Conservation (phyloP, 2,888 invertebrate genomes). For the Acrocyrtus sp. region DNA sequence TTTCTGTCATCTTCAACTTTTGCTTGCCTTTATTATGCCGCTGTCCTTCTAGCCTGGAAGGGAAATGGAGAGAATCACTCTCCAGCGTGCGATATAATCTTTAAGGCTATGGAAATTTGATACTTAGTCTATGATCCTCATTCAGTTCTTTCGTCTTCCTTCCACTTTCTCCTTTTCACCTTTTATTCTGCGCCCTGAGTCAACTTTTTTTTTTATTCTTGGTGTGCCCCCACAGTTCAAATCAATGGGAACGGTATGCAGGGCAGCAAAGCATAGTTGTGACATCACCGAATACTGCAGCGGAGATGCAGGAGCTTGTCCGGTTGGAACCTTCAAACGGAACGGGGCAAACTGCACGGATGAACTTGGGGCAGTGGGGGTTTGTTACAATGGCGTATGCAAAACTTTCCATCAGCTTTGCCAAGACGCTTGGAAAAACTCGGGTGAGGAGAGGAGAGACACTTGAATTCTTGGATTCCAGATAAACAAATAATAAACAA, state of each 20-base stretch:
- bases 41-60: too few relatives aligned
- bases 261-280: slow-evolving; percentile 89
- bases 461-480: too few relatives aligned
- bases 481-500: too few relatives aligned
- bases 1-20: slow-evolving; percentile 39
- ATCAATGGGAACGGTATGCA: slow-evolving; percentile 81
- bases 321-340: slow-evolving; percentile 87
- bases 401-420: slow-evolving; percentile 51
- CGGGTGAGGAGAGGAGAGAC: slow-evolving; percentile 31
- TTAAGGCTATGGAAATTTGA: slow-evolving; percentile 25
- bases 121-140: slow-evolving; percentile 3
- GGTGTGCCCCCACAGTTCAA: slow-evolving; percentile 76
- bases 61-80: too few relatives aligned
- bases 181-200: too few relatives aligned
- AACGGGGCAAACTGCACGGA: slow-evolving; percentile 87
- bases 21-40: slow-evolving; percentile 30
- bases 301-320: slow-evolving; percentile 89
- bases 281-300: slow-evolving; percentile 95
- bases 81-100: too few relatives aligned
- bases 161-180: slow-evolving; percentile 10
- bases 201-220: not conserved
- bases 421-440: slow-evolving; percentile 44
- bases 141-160: not conserved
- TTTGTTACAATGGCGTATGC: slow-evolving; percentile 92
- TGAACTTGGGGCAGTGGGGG: slow-evolving; percentile 71